These are phyloP conservation scores for Zygaena filipendulae DNA, from an alignment of 2,888 invertebrate genomes.

Conservation along the genomic window DNA sequence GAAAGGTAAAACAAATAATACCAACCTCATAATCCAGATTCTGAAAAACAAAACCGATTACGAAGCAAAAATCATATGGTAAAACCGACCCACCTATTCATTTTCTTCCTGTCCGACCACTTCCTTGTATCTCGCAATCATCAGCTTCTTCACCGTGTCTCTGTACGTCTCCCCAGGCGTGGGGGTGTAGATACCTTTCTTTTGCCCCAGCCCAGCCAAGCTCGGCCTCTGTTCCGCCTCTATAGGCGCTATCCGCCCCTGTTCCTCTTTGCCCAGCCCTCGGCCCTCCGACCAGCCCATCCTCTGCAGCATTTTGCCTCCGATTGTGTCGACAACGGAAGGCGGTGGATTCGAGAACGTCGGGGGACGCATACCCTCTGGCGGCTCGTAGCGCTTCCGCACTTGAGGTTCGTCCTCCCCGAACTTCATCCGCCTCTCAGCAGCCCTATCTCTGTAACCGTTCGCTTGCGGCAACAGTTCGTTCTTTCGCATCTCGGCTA, in stretches of 20 bases:
- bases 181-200: slow-evolving; percentile 79
- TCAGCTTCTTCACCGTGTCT: slow-evolving; percentile 90
- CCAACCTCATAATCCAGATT: slow-evolving; percentile 34
- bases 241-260: slow-evolving; percentile 93
- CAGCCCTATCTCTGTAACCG: slow-evolving; percentile 93
- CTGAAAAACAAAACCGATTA: slow-evolving; percentile 39
- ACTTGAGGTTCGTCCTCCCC: slow-evolving; percentile 80
- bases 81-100: slow-evolving; percentile 46
- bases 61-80: slow-evolving; percentile 19
- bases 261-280: slow-evolving; percentile 93
- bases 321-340: slow-evolving; percentile 90
- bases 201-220: slow-evolving; percentile 89
- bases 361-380: slow-evolving; percentile 41
- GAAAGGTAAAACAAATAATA: slow-evolving; percentile 23
- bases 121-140: slow-evolving; percentile 89
- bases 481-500: slow-evolving; percentile 64
- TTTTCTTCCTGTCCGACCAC: slow-evolving; percentile 70
- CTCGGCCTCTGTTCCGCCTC: slow-evolving; percentile 78
- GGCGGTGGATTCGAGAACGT: slow-evolving; percentile 69
- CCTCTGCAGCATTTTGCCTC: slow-evolving; percentile 93
- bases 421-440: slow-evolving; percentile 93
- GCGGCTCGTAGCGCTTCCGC: slow-evolving; percentile 50
- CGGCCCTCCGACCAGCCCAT: slow-evolving; percentile 99
- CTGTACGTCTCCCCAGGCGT: slow-evolving; percentile 88
- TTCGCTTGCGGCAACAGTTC: slow-evolving; percentile 40